Evolutionary conservation across 64 coral and sea anemone species (phyloP), one percentile per base, ranked within the genome.

Genomic region (Pocillopora damicornis): DNA sequence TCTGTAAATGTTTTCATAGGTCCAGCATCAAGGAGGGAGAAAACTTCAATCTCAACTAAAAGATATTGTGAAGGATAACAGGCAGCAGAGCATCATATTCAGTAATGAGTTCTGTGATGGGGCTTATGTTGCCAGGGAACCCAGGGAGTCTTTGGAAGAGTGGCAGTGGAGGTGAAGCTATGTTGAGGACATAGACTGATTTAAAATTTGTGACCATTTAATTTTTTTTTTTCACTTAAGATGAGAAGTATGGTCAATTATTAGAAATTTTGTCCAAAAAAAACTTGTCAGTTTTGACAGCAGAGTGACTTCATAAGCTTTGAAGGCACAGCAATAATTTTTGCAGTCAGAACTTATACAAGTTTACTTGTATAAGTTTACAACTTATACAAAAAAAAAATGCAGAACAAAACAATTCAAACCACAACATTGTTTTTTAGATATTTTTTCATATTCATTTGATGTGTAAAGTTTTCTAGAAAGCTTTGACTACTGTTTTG

Each of bases 91-190:
- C 35, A 88, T 85, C 22, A 72, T 93, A 75, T 96, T 96, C 75
- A 89, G 89, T 71, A 96, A 96, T 93, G 94, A 96, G 88, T 96
- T 96, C 61, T 96, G 94, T 58, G 60, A 93, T 73, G 91, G 88
- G 58, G 94, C 94, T 51, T 93, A 96, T 74, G 83, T 65, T 17
- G 62, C 64, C 16, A 73, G 91, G 76, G 82, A 93, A 23, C 80
- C 94, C 63, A 88, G 94, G 37, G 94, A 96, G 68, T 42, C 91
- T 73, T n/a, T 90, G 59, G 82, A 96, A 88, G 59, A 83, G 4
- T 96, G 94, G 94, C 88, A 90, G 23, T 88, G 89, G 76, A 96
- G 94, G 94, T 93, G 61, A 56, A 18, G 58, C 20, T 75, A 13
- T 57, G 17, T 22, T 61, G 4, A 65, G 63, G 22, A 51, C 5